Evolutionary conservation across 1,140 invertebrate genomes (phyloP), one percentile per base, ranked within the genome.

Genomic region (Rhynchophorus ferrugineus): DNA sequence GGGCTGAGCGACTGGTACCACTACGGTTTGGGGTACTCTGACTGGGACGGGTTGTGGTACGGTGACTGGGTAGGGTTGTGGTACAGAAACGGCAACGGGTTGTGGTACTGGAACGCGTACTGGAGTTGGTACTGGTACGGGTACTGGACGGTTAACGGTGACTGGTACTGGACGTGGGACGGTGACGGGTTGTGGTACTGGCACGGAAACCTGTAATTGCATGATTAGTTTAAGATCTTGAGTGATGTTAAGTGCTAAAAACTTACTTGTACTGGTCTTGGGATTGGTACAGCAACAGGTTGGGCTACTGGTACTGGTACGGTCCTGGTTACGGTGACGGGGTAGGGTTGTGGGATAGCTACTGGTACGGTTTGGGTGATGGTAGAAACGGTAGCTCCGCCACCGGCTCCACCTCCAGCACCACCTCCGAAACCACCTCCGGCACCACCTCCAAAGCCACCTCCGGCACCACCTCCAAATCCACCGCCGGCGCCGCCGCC

Each of bases 311-410:
- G 65, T 22, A 69, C 66, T 42, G 62, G 64, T 9, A 71, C 67
- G 1, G 71, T 71, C 2, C 76, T 72, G 14, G 73, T 77, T 52
- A 66, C 70, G 47, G 62, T 78, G 61, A 70, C 65, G 3, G 69
- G 64, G 8, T 63, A 62, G 2, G 64, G 70, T 44, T 69, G 69
- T 3, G 64, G 60, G 6, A 68, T 64, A 6, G 60, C 58, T 6
- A 62, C 69, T 34, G 62, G 62, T 9, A 63, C 62, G 13, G 41
- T 56, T 44, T 60, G 53, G 29, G 53, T 61, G 1, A 58, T 51
- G 17, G 61, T 60, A 14, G 57, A 64, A 13, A 56, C 57, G 24
- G 47, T 63, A 46, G 54, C 55, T 34, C 50, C 54, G 24, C 49
- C 50, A 41, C 58, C 47, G 35, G 52, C 57, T 19, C 48, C 48